A percentile compares a stretch with the other conserved stretches of the same genome.
Conservation (phyloP, 2,113 vertebrate genomes). For the Nansenia antarctica region DNA sequence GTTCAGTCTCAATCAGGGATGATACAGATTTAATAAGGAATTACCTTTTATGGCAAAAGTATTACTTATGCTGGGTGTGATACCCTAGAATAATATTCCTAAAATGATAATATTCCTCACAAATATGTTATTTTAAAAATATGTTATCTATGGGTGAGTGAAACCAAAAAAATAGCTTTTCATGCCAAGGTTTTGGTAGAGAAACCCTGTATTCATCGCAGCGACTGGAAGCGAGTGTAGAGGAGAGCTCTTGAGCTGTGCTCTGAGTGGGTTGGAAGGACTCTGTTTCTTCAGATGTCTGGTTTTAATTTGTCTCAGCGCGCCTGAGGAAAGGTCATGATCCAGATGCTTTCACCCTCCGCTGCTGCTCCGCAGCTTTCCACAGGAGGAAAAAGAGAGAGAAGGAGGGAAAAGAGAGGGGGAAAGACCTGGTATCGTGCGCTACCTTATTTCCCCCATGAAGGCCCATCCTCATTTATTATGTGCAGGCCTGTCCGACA, state of each 20-base stretch:
- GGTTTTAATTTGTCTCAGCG: slow-evolving; percentile 71
- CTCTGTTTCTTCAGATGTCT: slow-evolving; percentile 65
- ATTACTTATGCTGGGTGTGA: not conserved
- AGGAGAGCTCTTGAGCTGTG: slow-evolving; percentile 30
- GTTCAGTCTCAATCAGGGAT: not conserved
- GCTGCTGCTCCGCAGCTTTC: slow-evolving; percentile 56
- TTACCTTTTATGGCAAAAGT: not conserved
- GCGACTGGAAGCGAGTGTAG: slow-evolving; percentile 50
- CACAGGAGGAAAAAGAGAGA: slow-evolving; percentile 31
- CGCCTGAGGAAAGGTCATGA: slow-evolving; percentile 73
- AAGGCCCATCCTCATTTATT: slow-evolving; percentile 62
- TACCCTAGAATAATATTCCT: not conserved
- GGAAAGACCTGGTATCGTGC: slow-evolving; percentile 28
- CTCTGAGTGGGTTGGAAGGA: slow-evolving; percentile 54
- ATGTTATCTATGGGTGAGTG: not conserved
- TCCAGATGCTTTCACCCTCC: slow-evolving; percentile 65
- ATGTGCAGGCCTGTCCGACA: slow-evolving; percentile 54
- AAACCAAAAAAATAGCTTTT: slow-evolving; percentile 6
- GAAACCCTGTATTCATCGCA: slow-evolving; percentile 21
- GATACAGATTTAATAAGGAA: not conserved
- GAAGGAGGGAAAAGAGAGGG: slow-evolving; percentile 35
- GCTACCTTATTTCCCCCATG: slow-evolving; percentile 19
- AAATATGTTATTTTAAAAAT: not conserved
- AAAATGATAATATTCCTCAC: not conserved
- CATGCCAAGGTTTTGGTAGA: not conserved